Conservation (phyloP, 2,113 vertebrate genomes). For the Leptocoma aspasia region DNA sequence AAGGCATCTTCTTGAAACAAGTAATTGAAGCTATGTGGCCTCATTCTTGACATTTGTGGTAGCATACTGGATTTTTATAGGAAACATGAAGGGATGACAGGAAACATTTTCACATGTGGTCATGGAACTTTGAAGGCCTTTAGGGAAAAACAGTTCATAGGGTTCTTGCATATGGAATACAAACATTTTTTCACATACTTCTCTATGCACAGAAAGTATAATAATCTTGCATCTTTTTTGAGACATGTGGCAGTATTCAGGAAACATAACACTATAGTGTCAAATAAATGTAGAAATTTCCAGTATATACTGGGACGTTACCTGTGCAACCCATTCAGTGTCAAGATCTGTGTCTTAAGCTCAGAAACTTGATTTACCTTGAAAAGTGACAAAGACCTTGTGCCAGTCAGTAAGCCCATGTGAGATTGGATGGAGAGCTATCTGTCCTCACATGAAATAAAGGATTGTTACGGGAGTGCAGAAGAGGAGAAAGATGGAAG, state of each 20-base stretch:
- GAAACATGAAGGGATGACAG: conserved; percentile 17
- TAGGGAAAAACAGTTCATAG: neutral
- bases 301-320: neutral
- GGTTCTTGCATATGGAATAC: neutral
- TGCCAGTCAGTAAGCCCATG: neutral
- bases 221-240: neutral
- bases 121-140: neutral
- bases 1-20: conserved; percentile 52
- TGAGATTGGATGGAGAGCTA: neutral
- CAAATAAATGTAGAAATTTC: neutral
- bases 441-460: neutral
- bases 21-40: conserved; percentile 47
- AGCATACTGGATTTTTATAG: neutral
- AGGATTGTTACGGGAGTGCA: neutral
- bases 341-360: neutral
- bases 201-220: neutral
- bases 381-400: neutral
- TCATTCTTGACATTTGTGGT: conserved; percentile 42
- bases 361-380: neutral
- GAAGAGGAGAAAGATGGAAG: neutral
- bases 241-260: neutral
- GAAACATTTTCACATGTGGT: conserved; percentile 31
- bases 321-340: neutral
- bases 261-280: neutral
- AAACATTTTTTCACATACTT: neutral